Base-by-base conservation (phyloP, 1,140 invertebrate species). In the Homalodisca vitripennis region DNA sequence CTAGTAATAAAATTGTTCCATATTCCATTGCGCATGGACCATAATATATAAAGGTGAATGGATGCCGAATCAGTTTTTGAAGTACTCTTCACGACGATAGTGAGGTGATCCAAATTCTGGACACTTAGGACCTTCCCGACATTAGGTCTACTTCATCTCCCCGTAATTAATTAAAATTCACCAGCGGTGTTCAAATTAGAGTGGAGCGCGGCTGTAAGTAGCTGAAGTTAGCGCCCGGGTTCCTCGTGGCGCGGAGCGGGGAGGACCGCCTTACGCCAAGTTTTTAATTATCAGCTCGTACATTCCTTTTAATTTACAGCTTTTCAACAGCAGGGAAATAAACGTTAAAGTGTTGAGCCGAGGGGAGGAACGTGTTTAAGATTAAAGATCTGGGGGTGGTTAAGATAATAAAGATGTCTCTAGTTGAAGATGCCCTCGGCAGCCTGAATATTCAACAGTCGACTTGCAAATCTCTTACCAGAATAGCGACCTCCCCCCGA, bases 281-380 rank as follows among this genome's bases (percentile, higher is more conserved):
- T 66, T 66, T 66, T 66, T 66, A 66, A 66, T 66, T 66, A 66
- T 66, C 63, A 66, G 41, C 63, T 66, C 32, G 63, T 66, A 66
- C 63, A 66, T 34, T 66, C 63, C 63, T 66, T 66, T 66, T 66
- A 66, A 66, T 66, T 66, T 66, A 66, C 63, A 66, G 63, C 63
- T 66, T 66, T 66, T 46, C 32, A 46, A 46, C 63, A 27, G 34
- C 26, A 46, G 34, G 63, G 34, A 64, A 64, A 64, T 64, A 66
- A 66, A 66, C 32, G 63, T 66, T 47, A 46, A 47, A 66, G 32
- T 66, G 63, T 66, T 46, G 41, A 66, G 20, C 26, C n/a, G 26
- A 66, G 63, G 32, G 41, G 41, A 47, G 63, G 34, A 47, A 66
- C 63, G 63, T 66, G 63, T 66, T 66, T 31, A 66, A 66, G 63